A percentile compares a stretch with the other conserved stretches of the same genome.
Conservation (phyloP, 2,113 vertebrate species). For the Genyomyrus donnyi region DNA sequence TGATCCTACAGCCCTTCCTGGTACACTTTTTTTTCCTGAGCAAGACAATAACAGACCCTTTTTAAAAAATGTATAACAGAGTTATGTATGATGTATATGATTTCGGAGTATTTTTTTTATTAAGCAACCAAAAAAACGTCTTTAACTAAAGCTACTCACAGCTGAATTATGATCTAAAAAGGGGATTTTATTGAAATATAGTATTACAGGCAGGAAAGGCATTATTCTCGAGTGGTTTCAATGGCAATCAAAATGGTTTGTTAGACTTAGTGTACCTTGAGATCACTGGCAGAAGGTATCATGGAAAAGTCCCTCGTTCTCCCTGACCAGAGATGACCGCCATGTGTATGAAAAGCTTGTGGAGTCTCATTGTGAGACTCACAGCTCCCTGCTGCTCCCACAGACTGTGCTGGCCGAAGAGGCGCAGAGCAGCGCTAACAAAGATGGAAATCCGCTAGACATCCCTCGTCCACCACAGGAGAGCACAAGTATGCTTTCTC, state of each 20-base stretch:
- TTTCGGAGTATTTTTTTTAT: neutral
- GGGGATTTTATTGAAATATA: neutral
- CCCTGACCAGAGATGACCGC: slow-evolving; percentile 9
- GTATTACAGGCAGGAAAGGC: neutral
- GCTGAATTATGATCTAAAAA: neutral
- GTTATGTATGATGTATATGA: neutral
- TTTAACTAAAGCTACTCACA: neutral
- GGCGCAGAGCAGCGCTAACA: neutral
- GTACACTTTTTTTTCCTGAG: neutral
- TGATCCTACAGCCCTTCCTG: neutral
- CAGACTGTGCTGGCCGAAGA: neutral
- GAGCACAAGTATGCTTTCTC: neutral
- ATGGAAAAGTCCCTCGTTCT: neutral
- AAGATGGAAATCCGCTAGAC: slow-evolving; percentile 11
- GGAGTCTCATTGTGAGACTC: neutral
- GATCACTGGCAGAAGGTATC: neutral
- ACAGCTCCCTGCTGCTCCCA: neutral
- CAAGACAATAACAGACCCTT: neutral
- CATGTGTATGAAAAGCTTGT: neutral
- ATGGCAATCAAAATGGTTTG: neutral
- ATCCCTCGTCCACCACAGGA: neutral
- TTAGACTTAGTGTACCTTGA: neutral
- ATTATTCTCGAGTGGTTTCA: neutral
- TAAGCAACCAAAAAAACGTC: neutral
- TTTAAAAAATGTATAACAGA: neutral